Evolutionary conservation across 2,888 invertebrate species (phyloP), one percentile per base, ranked within the genome.

Genomic region (Coelinius sp.): DNA sequence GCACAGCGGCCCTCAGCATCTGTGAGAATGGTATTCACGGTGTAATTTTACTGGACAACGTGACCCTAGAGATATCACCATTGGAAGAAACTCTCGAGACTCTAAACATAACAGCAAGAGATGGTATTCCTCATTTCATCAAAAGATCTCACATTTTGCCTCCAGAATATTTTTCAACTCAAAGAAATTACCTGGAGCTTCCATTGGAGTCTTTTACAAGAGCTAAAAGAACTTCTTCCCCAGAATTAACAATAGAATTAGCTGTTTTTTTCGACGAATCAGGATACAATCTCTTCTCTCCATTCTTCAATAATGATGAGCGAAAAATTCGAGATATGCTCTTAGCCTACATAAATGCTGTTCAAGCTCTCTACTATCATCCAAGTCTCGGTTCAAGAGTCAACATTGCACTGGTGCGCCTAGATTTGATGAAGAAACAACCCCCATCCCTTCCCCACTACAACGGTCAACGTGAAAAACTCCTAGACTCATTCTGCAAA

Each of bases 321-420:
- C 89, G 88, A 10, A 91, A 92, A 81, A 86, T 94, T 53, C 89
- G 92, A 38, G 93, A 94, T 82, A 93, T 94, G 93, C 87, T 94
- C n/a, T 85, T 95, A 70, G 94, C 94, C 10, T 94, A 94, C 80
- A 90, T 94, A 78, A 94, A 94, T 85, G 94, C 93, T 78, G 92
- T 94, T 0, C 94, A 95, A 89, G 94, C 94, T 0, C 82, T 94
- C n/a, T 94, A 93, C 82, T 93, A 94, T 84, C 94, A 94, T 85
- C 91, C 92, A 0, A 94, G 93, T 27, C 88, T 94, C 64, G 93
- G 93, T 1, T 89, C 89, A 0, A 88, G 88, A 53, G 89, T 94
- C 41, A 92, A 94, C 76, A 86, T 95, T 67, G 92, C 92, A 0
- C 87, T 94, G 46, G 93, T 94, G 25, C 90, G 93, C 22, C 82